Evolutionary conservation across 2,113 vertebrate genomes (phyloP).

Genomic region (Chamaetylas fuelleborni): DNA sequence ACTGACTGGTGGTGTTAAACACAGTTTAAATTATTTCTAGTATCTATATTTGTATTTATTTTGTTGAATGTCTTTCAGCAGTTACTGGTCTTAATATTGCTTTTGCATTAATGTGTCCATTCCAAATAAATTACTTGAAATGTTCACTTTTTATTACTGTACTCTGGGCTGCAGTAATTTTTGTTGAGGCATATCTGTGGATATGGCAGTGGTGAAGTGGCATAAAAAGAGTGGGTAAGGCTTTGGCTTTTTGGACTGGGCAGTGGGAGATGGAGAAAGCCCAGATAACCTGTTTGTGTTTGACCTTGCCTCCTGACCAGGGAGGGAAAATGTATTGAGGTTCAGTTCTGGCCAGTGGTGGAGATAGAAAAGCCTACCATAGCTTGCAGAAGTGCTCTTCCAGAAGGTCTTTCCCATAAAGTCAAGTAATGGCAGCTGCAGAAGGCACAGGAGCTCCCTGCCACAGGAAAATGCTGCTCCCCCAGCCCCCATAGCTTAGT

Average conservation of each 20-base stretch:
- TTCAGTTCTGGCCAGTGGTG: not conserved
- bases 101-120: slow-evolving; percentile 70
- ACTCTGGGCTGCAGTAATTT: not conserved
- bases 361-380: not conserved
- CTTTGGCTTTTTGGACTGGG: not conserved
- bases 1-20: slow-evolving; percentile 54
- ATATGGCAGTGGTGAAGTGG: not conserved
- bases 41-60: slow-evolving; percentile 91
- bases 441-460: not conserved
- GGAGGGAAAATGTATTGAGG: not conserved
- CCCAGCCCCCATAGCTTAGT: not conserved
- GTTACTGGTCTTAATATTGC: slow-evolving; percentile 74
- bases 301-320: rapidly evolving
- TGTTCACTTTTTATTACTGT: slow-evolving; percentile 63
- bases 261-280: not conserved
- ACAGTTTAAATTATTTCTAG: slow-evolving; percentile 87
- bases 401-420: not conserved
- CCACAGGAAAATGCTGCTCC: not conserved
- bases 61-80: slow-evolving; percentile 77
- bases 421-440: not conserved
- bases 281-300: not conserved
- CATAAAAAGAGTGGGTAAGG: not conserved
- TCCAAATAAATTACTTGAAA: slow-evolving; percentile 73
- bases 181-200: not conserved
- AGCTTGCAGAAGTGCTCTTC: not conserved